These are phyloP conservation scores for Orgyia antiqua DNA, from an alignment of 2,888 invertebrate genomes.

Conservation along the genomic window DNA sequence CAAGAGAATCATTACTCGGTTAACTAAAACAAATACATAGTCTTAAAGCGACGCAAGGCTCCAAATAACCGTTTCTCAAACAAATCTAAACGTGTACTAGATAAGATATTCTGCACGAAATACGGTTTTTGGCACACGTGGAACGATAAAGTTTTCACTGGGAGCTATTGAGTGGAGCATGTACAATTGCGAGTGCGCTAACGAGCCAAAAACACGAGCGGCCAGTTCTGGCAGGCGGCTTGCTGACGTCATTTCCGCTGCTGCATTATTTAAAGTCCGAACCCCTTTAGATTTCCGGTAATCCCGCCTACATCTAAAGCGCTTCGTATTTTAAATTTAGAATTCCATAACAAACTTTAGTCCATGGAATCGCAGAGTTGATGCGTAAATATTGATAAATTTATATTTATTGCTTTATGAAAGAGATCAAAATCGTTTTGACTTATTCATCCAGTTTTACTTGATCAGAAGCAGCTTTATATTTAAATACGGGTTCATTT, in stretches of 20 bases:
- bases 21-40: slow-evolving; percentile 1
- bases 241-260: slow-evolving; percentile 44
- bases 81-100: slow-evolving; percentile 10
- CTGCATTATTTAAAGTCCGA: slow-evolving; percentile 36
- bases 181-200: slow-evolving; percentile 20
- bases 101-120: slow-evolving; percentile 16
- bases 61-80: slow-evolving; percentile 5
- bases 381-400: slow-evolving; percentile 4
- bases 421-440: not conserved
- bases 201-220: slow-evolving; percentile 34
- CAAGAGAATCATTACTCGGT: not conserved
- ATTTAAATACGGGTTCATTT: slow-evolving; percentile 1
- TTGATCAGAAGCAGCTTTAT: not conserved
- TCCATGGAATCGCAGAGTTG: not conserved
- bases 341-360: slow-evolving; percentile 6
- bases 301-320: slow-evolving; percentile 13
- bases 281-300: slow-evolving; percentile 40
- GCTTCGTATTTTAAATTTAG: slow-evolving; percentile 8
- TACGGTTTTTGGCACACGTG: slow-evolving; percentile 22
- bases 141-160: slow-evolving; percentile 26
- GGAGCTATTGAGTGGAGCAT: slow-evolving; percentile 23
- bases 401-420: not conserved
- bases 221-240: slow-evolving; percentile 24
- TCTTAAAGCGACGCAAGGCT: slow-evolving; percentile 3
- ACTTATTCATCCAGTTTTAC: not conserved